phyloP scores from a whole-genome alignment of 2,797 vertebrate species.

The Triplophysa bombifrons region DNA sequence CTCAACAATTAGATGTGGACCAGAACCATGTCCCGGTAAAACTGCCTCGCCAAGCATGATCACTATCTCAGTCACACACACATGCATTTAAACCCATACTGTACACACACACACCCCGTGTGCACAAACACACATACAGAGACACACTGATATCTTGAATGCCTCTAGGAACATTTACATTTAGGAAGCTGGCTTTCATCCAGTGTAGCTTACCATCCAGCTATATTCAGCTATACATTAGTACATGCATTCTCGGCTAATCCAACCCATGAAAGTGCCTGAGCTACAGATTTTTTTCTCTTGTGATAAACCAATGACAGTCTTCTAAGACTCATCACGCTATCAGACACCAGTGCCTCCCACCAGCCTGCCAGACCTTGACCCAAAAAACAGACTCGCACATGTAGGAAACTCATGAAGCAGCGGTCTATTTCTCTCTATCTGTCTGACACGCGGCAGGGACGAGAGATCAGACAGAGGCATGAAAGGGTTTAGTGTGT shows the following conservation, averaged over 20 bases:
- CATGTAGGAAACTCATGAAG: constrained; percentile 74
- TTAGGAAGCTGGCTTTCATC: background rate
- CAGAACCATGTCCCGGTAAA: constrained; percentile 55
- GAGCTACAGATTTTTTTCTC: background rate
- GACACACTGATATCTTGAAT: background rate
- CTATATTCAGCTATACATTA: background rate
- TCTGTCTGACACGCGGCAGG: constrained; percentile 62
- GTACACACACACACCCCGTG: background rate
- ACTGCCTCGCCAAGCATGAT: constrained; percentile 42
- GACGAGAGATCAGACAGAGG: constrained; percentile 72
- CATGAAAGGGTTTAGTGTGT: constrained; percentile 64
- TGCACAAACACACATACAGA: constrained; percentile 28
- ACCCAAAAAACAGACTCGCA: constrained; percentile 73
- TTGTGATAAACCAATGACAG: constrained; percentile 4
- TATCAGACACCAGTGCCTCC: constrained; percentile 6
- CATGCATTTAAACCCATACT: constrained; percentile 14
- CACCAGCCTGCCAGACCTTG: constrained; percentile 66
- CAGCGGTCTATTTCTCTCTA: constrained; percentile 49
- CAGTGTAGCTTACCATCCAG: background rate
- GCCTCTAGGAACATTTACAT: background rate
- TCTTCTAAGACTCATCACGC: background rate
- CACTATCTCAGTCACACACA: constrained; percentile 39
- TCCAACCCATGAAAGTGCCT: background rate
- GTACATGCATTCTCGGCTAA: background rate
- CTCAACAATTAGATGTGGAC: constrained; percentile 52